Evolutionary conservation across 2,113 vertebrate species (phyloP).

Genomic region (Catharus fuscescens): DNA sequence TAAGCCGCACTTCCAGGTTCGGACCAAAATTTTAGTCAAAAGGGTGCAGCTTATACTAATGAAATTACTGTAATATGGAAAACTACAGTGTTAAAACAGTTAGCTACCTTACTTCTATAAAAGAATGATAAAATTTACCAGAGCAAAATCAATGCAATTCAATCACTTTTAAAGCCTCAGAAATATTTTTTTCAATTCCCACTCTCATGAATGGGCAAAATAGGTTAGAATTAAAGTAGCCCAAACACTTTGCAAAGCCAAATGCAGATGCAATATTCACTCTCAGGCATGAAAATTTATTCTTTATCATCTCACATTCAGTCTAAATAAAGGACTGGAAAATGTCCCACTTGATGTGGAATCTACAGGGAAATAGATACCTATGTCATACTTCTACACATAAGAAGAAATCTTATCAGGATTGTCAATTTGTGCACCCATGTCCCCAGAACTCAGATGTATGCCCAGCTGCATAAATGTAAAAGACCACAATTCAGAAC

Average conservation of each 20-base stretch:
- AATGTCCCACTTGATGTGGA: not conserved
- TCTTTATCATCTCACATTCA: not conserved
- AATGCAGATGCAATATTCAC: not conserved
- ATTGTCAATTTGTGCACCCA: not conserved
- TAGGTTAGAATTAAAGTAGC: not conserved
- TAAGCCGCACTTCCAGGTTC: no score
- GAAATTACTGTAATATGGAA: not conserved
- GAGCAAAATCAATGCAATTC: not conserved
- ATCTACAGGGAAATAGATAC: not conserved
- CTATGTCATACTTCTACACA: not conserved
- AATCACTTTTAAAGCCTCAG: not conserved
- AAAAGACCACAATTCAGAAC: not conserved
- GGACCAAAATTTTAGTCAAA: no score
- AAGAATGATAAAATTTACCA: not conserved
- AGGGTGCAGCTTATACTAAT: no score
- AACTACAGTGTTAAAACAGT: not conserved
- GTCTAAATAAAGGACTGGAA: not conserved
- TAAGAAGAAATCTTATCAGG: not conserved
- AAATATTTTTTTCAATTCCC: not conserved
- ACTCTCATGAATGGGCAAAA: not conserved
- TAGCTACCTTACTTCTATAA: not conserved
- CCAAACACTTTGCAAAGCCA: not conserved
- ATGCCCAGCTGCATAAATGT: not conserved
- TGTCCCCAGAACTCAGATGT: not conserved
- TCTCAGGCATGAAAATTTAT: not conserved